phyloP scores from a whole-genome alignment of 2,797 vertebrate species.

The Luscinia megarhynchos region DNA sequence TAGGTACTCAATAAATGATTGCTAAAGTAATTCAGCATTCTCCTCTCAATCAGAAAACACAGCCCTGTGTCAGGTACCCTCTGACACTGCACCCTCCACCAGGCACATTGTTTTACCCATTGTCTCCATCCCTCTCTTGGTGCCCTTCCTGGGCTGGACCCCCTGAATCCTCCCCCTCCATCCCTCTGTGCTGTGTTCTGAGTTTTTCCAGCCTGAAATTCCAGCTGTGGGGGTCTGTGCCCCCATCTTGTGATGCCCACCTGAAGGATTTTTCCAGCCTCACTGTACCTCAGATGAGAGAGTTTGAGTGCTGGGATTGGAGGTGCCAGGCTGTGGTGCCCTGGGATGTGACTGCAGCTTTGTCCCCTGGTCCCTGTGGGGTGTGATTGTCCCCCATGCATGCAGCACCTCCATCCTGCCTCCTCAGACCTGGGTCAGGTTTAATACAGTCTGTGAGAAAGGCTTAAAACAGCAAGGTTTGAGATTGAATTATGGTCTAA shows the following conservation, averaged over 20 bases:
- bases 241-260: fast-evolving
- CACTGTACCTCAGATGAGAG: fast-evolving
- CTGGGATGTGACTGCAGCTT: not conserved
- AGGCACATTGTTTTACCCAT: fast-evolving
- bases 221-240: not conserved
- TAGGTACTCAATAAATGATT: slow-evolving; percentile 60
- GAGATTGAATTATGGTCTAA: slow-evolving; percentile 68
- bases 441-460: slow-evolving; percentile 58
- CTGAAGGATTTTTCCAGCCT: not conserved
- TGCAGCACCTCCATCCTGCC: not conserved
- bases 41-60: slow-evolving; percentile 32
- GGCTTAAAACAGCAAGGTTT: slow-evolving; percentile 50
- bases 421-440: slow-evolving; percentile 21
- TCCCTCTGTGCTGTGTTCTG: not conserved
- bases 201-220: not conserved
- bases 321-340: not conserved
- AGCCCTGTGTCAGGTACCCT: not conserved
- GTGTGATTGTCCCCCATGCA: not conserved
- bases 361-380: not conserved
- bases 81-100: not conserved
- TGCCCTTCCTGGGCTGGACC: not conserved
- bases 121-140: not conserved
- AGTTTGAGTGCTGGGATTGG: not conserved
- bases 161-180: not conserved
- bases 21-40: slow-evolving; percentile 35